phyloP scores from a whole-genome alignment of 2,113 vertebrate genomes.

The Solea solea region DNA sequence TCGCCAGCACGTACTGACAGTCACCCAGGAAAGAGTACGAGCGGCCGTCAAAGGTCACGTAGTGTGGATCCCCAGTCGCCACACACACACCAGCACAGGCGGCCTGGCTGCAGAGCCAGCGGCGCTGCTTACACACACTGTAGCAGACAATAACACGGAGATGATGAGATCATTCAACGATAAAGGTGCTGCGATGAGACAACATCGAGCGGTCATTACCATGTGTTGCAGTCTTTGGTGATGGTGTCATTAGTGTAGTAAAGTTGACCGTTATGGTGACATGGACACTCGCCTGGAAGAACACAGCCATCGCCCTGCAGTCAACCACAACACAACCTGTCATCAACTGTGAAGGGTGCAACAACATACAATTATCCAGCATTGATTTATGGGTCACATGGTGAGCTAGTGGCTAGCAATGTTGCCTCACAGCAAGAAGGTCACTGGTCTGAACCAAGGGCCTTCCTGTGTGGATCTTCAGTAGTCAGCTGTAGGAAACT shows the following conservation, averaged over 20 bases:
- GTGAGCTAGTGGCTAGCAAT: too few species aligned
- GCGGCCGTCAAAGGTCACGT: constrained; percentile 90
- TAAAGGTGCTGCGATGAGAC: not conserved
- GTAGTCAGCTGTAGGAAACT: too few species aligned
- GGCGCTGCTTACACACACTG: constrained; percentile 84
- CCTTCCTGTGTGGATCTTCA: too few species aligned
- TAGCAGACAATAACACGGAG: accelerated
- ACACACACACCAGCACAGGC: constrained; percentile 84
- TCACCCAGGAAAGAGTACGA: constrained; percentile 88
- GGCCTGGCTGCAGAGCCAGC: constrained; percentile 84
- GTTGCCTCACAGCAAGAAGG: too few species aligned
- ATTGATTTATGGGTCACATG: too few species aligned
- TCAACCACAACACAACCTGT: not conserved
- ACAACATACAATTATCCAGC: too few species aligned
- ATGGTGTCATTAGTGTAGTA: constrained; percentile 89
- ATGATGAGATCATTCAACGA: not conserved
- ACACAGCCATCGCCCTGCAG: constrained; percentile 86
- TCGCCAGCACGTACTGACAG: constrained; percentile 90
- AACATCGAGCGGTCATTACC: constrained; percentile 68
- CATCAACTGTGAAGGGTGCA: not conserved
- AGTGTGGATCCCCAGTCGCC: constrained; percentile 92
- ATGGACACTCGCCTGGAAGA: constrained; percentile 86
- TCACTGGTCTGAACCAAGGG: too few species aligned
- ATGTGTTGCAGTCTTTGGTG: constrained; percentile 89
- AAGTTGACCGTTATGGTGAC: constrained; percentile 85